Conservation (phyloP, 2,888 invertebrate species). For the Ormyrus rosae region DNA sequence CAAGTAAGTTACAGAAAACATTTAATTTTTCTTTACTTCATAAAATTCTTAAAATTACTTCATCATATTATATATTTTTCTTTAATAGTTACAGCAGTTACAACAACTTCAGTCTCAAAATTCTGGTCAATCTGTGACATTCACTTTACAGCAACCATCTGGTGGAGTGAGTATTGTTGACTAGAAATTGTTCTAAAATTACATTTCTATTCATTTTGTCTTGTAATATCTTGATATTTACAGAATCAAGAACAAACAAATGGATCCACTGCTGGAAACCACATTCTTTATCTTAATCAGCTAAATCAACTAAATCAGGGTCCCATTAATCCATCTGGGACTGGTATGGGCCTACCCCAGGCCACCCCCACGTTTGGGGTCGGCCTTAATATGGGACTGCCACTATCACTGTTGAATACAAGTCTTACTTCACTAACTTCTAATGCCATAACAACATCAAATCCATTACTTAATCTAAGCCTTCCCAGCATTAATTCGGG, state of each 20-base stretch:
- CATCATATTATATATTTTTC: slow-evolving; percentile 28
- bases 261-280: slow-evolving; percentile 73
- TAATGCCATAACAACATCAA: slow-evolving; percentile 74
- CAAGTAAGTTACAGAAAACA: slow-evolving; percentile 64
- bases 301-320: slow-evolving; percentile 74
- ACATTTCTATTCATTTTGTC: slow-evolving; percentile 4
- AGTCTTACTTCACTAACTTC: slow-evolving; percentile 74
- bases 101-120: slow-evolving; percentile 74
- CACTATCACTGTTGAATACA: slow-evolving; percentile 73
- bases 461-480: slow-evolving; percentile 74
- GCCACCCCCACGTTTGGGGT: slow-evolving; percentile 76
- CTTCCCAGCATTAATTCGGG: slow-evolving; percentile 72
- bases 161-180: slow-evolving; percentile 66
- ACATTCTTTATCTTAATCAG: slow-evolving; percentile 74
- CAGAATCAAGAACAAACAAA: slow-evolving; percentile 73
- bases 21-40: neutral
- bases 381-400: slow-evolving; percentile 76
- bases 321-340: slow-evolving; percentile 74
- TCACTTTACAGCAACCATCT: slow-evolving; percentile 73
- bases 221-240: slow-evolving; percentile 49
- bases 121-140: slow-evolving; percentile 72
- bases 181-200: neutral
- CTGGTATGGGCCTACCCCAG: slow-evolving; percentile 76
- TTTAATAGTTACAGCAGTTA: slow-evolving; percentile 71
- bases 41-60: neutral